Conservation (phyloP, 2,797 vertebrate genomes). For the Eutrigla gurnardus region DNA sequence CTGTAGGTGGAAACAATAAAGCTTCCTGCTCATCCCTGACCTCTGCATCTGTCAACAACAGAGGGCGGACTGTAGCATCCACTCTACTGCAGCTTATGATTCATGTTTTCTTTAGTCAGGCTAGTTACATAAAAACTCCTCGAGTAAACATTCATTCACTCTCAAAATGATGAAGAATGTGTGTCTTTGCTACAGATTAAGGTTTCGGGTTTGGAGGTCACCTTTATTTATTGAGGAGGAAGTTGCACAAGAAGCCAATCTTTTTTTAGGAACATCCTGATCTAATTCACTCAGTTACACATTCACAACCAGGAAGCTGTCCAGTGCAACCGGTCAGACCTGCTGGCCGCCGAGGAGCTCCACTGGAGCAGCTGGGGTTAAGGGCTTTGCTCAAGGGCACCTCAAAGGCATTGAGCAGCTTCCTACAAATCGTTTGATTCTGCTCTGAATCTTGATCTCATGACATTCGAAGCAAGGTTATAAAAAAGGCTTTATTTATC, state of each 20-base stretch:
- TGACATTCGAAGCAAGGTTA: background rate
- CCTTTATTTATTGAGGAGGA: background rate
- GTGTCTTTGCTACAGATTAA: no score
- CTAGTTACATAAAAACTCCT: background rate
- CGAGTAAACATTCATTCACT: no score
- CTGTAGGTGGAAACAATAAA: slow-evolving; percentile 9
- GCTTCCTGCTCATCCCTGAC: slow-evolving; percentile 13
- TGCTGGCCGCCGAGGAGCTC: no score
- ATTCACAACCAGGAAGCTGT: background rate
- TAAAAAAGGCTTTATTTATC: background rate
- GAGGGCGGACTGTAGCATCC: background rate
- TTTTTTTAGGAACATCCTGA: background rate
- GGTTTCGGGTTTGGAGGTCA: no score
- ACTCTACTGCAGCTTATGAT: background rate
- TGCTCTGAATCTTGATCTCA: background rate
- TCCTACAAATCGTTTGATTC: background rate
- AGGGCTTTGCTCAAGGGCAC: background rate
- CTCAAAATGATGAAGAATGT: no score
- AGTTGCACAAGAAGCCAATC: background rate
- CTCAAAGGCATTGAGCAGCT: background rate
- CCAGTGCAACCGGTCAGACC: no score
- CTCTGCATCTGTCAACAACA: background rate
- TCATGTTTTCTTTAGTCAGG: background rate
- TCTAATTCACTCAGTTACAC: no score
- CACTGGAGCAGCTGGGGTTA: no score